phyloP scores from a whole-genome alignment of 2,797 vertebrate genomes.

The Oryzias dopingdopingensis region DNA sequence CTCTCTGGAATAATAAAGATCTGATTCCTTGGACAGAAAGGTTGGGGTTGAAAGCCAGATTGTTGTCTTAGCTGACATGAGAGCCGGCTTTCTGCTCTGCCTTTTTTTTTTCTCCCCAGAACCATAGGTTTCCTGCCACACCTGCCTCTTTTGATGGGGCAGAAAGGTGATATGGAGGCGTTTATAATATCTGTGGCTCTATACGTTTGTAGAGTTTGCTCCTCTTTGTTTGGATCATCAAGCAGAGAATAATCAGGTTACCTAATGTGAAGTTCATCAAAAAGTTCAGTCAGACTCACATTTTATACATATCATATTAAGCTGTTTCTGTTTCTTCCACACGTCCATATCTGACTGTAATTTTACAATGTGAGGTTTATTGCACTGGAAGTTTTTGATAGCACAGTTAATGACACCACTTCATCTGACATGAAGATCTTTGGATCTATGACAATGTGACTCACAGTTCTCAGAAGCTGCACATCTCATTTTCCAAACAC shows the following conservation, averaged over 20 bases:
- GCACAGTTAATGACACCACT: too few species aligned
- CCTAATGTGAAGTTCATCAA: too few species aligned
- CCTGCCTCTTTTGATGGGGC: slow-evolving; percentile 61
- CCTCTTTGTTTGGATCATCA: not conserved
- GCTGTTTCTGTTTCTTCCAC: not conserved
- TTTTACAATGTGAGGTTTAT: not conserved
- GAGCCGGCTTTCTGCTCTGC: slow-evolving; percentile 22
- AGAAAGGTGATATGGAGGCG: slow-evolving; percentile 55
- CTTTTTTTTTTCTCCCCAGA: slow-evolving; percentile 35
- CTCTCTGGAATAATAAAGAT: slow-evolving; percentile 52
- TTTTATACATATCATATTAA: too few species aligned
- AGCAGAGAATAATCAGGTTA: too few species aligned
- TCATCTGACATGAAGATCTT: too few species aligned
- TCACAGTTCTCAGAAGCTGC: too few species aligned
- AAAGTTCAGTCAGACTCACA: too few species aligned
- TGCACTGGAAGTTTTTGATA: too few species aligned
- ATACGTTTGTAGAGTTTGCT: slow-evolving; percentile 16
- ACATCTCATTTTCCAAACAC: too few species aligned
- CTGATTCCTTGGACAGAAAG: slow-evolving; percentile 54
- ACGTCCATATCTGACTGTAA: not conserved
- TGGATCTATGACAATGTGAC: too few species aligned
- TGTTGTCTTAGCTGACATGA: slow-evolving; percentile 55
- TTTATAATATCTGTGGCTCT: slow-evolving; percentile 25
- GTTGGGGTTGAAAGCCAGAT: slow-evolving; percentile 37
- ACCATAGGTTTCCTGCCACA: slow-evolving; percentile 63